Evolutionary conservation across 2,113 vertebrate species (phyloP).

Genomic region (Thunnus thynnus): DNA sequence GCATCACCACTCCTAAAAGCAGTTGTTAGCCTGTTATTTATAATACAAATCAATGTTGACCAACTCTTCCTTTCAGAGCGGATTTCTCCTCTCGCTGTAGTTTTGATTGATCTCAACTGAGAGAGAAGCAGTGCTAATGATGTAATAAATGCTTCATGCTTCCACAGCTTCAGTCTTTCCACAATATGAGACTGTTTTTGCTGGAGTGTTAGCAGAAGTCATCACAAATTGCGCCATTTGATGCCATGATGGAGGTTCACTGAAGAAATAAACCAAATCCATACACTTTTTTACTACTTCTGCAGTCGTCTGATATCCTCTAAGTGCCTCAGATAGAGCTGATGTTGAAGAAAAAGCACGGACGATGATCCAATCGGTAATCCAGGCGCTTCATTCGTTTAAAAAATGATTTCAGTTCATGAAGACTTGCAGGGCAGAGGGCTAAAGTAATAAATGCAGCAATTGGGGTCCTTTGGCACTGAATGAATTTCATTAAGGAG

Average conservation of each 20-base stretch:
- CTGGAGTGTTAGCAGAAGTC: neutral
- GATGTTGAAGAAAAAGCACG: slow-evolving; percentile 7
- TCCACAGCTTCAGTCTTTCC: neutral
- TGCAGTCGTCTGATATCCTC: neutral
- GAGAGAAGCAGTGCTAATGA: slow-evolving; percentile 23
- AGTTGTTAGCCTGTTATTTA: slow-evolving; percentile 22
- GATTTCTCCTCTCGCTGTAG: slow-evolving; percentile 7
- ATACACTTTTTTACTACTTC: neutral
- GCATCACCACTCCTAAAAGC: slow-evolving; percentile 40
- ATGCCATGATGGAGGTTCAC: neutral
- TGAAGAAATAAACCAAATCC: slow-evolving; percentile 17
- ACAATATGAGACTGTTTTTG: neutral
- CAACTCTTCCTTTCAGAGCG: neutral
- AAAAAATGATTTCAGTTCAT: slow-evolving; percentile 23
- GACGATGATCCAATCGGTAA: neutral
- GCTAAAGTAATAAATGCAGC: neutral
- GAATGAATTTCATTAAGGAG: slow-evolving; percentile 22
- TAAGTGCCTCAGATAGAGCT: slow-evolving; percentile 41
- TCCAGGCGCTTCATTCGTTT: slow-evolving; percentile 16
- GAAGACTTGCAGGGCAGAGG: neutral
- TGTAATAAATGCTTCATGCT: neutral
- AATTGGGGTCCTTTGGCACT: slow-evolving; percentile 34
- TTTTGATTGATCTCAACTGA: neutral
- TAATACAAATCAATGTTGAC: slow-evolving; percentile 22
- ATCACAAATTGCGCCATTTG: neutral